A percentile compares a stretch with the other conserved stretches of the same genome.
Conservation (phyloP, 2,888 invertebrate genomes). For the Listrodromus nycthemerus region DNA sequence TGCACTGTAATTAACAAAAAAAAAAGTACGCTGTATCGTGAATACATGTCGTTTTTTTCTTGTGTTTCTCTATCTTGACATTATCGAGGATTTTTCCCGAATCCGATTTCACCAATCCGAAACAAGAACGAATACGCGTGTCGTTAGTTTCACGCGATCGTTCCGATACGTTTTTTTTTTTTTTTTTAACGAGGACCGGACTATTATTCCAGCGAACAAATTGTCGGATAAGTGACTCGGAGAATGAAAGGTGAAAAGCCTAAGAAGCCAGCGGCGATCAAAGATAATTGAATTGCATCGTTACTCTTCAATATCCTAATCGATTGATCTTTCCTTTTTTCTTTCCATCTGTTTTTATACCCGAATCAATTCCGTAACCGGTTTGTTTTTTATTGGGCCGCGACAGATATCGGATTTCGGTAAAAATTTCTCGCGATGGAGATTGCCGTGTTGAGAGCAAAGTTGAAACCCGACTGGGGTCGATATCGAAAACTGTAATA, state of each 20-base stretch:
- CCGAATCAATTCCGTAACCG: not conserved
- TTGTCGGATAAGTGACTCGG: not conserved
- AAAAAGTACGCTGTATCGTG: too few relatives aligned
- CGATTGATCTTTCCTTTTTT: not conserved
- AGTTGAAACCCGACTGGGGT: not conserved
- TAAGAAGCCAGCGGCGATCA: not conserved
- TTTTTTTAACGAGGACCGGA: too few relatives aligned
- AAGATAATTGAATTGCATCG: not conserved
- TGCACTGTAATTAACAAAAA: too few relatives aligned
- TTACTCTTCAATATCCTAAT: not conserved
- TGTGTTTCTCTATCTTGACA: too few relatives aligned
- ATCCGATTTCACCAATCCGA: too few relatives aligned
- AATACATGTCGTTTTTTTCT: too few relatives aligned
- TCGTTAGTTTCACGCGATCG: too few relatives aligned
- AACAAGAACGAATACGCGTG: too few relatives aligned
- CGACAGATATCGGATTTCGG: not conserved
- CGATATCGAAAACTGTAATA: not conserved
- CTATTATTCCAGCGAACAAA: not conserved
- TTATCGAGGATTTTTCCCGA: too few relatives aligned
- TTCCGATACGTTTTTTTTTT: too few relatives aligned
- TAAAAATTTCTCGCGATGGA: not conserved
- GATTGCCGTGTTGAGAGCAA: not conserved
- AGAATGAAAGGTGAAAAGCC: slow-evolving; percentile 50
- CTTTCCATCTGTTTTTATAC: not conserved
- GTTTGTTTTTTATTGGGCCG: not conserved